A percentile compares a stretch with the other conserved stretches of the same genome.
phyloP scores from a whole-genome alignment of 2,797 vertebrate genomes.

The Smutsia temminckii region DNA sequence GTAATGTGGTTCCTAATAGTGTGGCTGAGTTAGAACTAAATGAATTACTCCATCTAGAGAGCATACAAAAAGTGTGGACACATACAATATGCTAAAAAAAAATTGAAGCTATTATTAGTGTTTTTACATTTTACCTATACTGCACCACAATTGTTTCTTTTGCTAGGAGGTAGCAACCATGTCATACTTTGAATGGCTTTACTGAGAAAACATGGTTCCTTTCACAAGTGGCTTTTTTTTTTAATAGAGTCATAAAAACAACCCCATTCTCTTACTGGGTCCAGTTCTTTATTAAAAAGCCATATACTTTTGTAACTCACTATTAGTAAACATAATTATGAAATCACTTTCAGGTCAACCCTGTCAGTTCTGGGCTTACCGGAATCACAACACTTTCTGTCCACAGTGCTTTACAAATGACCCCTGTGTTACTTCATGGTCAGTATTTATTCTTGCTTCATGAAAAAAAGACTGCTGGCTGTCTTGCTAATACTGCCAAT shows the following conservation, averaged over 20 bases:
- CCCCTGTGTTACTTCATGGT: background rate
- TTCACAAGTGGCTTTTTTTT: background rate
- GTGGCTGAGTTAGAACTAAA: background rate
- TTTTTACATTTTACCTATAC: background rate
- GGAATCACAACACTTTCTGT: background rate
- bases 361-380: background rate
- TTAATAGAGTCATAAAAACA: background rate
- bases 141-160: background rate
- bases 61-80: background rate
- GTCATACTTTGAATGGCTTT: background rate
- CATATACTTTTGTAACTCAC: background rate
- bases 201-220: background rate
- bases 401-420: background rate
- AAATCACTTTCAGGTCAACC: slow-evolving; percentile 21
- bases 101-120: background rate
- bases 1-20: background rate
- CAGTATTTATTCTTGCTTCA: slow-evolving; percentile 41
- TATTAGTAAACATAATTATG: slow-evolving; percentile 24
- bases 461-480: slow-evolving; percentile 20
- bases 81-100: background rate
- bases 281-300: slow-evolving; percentile 23
- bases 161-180: background rate
- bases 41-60: background rate
- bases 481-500: background rate
- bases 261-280: background rate